phyloP scores from a whole-genome alignment of 2,888 invertebrate genomes.

The Helleia helle region DNA sequence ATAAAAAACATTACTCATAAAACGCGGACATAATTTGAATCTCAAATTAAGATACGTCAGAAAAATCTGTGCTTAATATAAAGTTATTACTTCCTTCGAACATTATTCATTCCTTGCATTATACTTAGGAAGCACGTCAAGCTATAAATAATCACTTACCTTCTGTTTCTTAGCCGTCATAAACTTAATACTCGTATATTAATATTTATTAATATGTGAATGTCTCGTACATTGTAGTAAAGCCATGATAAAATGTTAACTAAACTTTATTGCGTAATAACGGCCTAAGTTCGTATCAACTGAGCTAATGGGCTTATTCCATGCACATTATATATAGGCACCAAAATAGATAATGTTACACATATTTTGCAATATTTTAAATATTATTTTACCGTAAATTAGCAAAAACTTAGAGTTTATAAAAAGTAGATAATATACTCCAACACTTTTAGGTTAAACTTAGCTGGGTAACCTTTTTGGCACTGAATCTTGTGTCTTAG shows the following conservation, averaged over 20 bases:
- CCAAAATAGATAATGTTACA: too few species aligned
- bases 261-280: constrained; percentile 62
- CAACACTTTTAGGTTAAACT: too few species aligned
- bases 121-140: constrained; percentile 44
- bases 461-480: too few species aligned
- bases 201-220: constrained; percentile 65
- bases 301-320: constrained; percentile 39
- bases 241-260: constrained; percentile 57
- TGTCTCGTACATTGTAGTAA: constrained; percentile 44
- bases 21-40: neutral
- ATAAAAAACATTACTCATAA: too few species aligned
- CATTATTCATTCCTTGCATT: constrained; percentile 34
- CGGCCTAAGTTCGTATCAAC: constrained; percentile 37
- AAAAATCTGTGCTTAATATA: constrained; percentile 17
- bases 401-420: too few species aligned
- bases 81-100: constrained; percentile 23
- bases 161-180: constrained; percentile 62
- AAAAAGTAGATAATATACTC: too few species aligned
- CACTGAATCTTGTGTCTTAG: too few species aligned
- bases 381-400: too few species aligned
- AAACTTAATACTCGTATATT: constrained; percentile 64
- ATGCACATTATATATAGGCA: too few species aligned
- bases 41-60: constrained; percentile 15
- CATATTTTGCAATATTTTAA: too few species aligned
- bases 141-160: constrained; percentile 64